These are phyloP conservation scores for Leptobrachium leishanense DNA, from an alignment of 2,113 vertebrate species.

Conservation along the genomic window DNA sequence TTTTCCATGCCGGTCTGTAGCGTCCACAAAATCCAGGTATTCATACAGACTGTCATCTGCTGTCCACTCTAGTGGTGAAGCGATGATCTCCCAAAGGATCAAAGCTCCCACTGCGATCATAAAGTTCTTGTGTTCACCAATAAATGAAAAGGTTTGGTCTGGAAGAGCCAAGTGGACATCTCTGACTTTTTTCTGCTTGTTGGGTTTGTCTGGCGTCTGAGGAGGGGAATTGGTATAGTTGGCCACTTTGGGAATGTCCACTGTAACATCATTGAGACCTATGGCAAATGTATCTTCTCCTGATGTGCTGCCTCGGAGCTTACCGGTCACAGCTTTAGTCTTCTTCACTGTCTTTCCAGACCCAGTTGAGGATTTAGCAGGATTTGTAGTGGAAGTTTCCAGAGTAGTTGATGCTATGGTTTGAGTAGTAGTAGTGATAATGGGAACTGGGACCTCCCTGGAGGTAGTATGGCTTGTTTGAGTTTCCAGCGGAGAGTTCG, in stretches of 20 bases:
- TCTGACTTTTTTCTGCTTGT: not conserved
- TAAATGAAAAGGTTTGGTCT: constrained; percentile 58
- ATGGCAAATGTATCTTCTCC: not conserved
- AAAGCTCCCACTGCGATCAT: constrained; percentile 67
- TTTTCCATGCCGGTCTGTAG: constrained; percentile 68
- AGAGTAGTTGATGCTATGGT: not conserved
- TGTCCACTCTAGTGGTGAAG: constrained; percentile 70
- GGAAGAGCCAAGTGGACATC: not conserved
- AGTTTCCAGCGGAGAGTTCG: not conserved
- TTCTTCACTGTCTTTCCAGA: not conserved
- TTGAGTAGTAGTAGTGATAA: not conserved
- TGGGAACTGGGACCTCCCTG: not conserved
- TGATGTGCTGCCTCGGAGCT: not conserved
- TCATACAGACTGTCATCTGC: constrained; percentile 82
- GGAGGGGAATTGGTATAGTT: not conserved
- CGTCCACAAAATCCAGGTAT: constrained; percentile 83
- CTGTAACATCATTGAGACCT: not conserved
- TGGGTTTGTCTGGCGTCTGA: not conserved
- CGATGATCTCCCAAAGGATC: constrained; percentile 71
- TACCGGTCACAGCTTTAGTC: not conserved
- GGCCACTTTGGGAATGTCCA: not conserved
- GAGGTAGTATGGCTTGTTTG: not conserved
- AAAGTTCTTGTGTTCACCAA: constrained; percentile 70
- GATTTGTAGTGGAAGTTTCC: not conserved
- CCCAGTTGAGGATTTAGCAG: not conserved